These are phyloP conservation scores for Prosopocoilus inquinatus DNA, from an alignment of 2,888 invertebrate species.

Conservation along the genomic window DNA sequence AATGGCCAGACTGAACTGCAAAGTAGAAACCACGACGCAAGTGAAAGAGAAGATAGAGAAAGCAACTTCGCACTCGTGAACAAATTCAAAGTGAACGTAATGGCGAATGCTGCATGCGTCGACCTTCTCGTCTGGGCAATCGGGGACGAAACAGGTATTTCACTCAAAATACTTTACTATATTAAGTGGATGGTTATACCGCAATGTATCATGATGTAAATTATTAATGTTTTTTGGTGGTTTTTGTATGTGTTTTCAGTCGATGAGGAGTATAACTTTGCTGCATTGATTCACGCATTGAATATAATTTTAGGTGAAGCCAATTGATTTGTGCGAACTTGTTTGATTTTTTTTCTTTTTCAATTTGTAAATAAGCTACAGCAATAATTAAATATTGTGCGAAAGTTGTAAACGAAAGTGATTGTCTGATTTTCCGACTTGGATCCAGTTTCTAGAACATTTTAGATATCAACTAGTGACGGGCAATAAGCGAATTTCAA, in stretches of 20 bases:
- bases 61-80: slow-evolving; percentile 79
- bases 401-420: background rate
- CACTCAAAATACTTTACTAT: slow-evolving; percentile 4
- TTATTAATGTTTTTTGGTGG: no score
- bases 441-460: no score
- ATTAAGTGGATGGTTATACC: slow-evolving; percentile 7
- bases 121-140: slow-evolving; percentile 98
- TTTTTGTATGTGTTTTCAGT: slow-evolving; percentile 56
- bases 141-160: slow-evolving; percentile 88
- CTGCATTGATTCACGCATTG: slow-evolving; percentile 71
- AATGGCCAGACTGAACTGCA: slow-evolving; percentile 93
- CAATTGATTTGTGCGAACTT: slow-evolving; percentile 1
- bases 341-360: slow-evolving; percentile 11
- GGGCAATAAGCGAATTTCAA: no score
- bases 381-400: background rate
- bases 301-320: slow-evolving; percentile 64
- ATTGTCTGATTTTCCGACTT: background rate
- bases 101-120: slow-evolving; percentile 96
- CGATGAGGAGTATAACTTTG: slow-evolving; percentile 69
- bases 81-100: slow-evolving; percentile 91
- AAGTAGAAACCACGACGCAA: slow-evolving; percentile 79
- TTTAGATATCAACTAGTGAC: no score
- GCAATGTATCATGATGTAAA: no score
- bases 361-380: background rate
- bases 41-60: slow-evolving; percentile 79